A percentile compares a stretch with the other conserved stretches of the same genome.
phyloP scores from a whole-genome alignment of 2,888 invertebrate genomes.

The Cecidostiba fungosa region DNA sequence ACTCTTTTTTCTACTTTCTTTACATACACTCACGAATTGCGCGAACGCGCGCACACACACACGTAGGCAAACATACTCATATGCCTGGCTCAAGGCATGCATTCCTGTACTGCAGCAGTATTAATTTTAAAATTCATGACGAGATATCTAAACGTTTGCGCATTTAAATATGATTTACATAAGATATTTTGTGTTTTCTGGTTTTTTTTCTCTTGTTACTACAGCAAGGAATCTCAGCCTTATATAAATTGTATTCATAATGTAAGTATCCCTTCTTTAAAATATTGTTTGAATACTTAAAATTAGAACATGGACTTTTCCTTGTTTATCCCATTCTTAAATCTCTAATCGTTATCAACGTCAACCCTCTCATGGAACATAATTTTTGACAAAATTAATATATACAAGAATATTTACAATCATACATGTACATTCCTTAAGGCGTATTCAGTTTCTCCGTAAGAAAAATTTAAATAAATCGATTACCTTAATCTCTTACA shows the following conservation, averaged over 20 bases:
- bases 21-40: background rate
- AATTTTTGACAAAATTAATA: constrained; percentile 67
- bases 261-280: constrained; percentile 53
- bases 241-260: constrained; percentile 45
- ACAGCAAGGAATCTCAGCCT: constrained; percentile 55
- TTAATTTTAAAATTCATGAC: constrained; percentile 24
- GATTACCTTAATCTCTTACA: constrained; percentile 64
- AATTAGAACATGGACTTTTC: constrained; percentile 65
- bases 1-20: constrained; percentile 42
- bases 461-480: constrained; percentile 69
- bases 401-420: constrained; percentile 76
- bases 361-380: constrained; percentile 65
- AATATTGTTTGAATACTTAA: constrained; percentile 53
- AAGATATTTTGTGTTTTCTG: constrained; percentile 14
- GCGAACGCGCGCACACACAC: background rate
- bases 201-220: constrained; percentile 31
- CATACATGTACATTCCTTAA: constrained; percentile 70
- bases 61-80: constrained; percentile 9
- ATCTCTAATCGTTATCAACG: constrained; percentile 68
- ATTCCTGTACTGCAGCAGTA: constrained; percentile 36
- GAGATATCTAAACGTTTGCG: constrained; percentile 37
- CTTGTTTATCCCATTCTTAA: constrained; percentile 60
- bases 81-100: constrained; percentile 30
- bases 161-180: constrained; percentile 44
- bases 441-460: constrained; percentile 65